A percentile compares a stretch with the other conserved stretches of the same genome.
phyloP scores from a whole-genome alignment of 1,140 invertebrate genomes.

The Drosophila busckii region DNA sequence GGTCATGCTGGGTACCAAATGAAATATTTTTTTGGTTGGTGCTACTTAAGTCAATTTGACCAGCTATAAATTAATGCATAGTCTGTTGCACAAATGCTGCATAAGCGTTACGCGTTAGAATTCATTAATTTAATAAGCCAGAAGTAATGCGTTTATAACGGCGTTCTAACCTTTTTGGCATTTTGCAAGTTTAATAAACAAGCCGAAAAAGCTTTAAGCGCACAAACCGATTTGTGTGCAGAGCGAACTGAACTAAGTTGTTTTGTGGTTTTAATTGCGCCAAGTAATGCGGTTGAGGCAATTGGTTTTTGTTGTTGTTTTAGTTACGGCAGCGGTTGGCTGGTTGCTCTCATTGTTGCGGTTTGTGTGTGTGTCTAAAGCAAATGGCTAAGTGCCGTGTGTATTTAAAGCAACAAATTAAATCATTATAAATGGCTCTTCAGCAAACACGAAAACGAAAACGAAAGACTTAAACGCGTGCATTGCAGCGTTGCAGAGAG shows the following conservation, averaged over 20 bases:
- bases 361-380: slow-evolving; percentile 46
- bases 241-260: slow-evolving; percentile 21
- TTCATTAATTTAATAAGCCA: slow-evolving; percentile 44
- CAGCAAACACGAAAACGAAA: slow-evolving; percentile 6
- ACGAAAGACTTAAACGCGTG: background rate
- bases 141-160: slow-evolving; percentile 25
- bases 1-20: too few relatives aligned
- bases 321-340: slow-evolving; percentile 46
- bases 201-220: too few relatives aligned
- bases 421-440: slow-evolving; percentile 47
- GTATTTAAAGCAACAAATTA: slow-evolving; percentile 57
- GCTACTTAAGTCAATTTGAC: slow-evolving; percentile 3
- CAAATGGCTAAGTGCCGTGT: slow-evolving; percentile 65
- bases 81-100: slow-evolving; percentile 23
- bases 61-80: slow-evolving; percentile 1
- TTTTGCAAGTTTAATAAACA: slow-evolving; percentile 18
- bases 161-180: slow-evolving; percentile 27
- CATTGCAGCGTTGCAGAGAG: slow-evolving; percentile 2
- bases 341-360: slow-evolving; percentile 62
- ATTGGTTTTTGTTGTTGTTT: slow-evolving; percentile 13
- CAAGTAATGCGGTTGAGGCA: slow-evolving; percentile 61
- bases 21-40: too few relatives aligned
- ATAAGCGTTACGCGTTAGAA: slow-evolving; percentile 47
- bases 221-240: too few relatives aligned
- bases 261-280: slow-evolving; percentile 70